Percentiles rank a stretch among this genome's conserved stretches.
Conservation (phyloP, 2,797 vertebrate species). For the Pipistrellus pipistrellus region DNA sequence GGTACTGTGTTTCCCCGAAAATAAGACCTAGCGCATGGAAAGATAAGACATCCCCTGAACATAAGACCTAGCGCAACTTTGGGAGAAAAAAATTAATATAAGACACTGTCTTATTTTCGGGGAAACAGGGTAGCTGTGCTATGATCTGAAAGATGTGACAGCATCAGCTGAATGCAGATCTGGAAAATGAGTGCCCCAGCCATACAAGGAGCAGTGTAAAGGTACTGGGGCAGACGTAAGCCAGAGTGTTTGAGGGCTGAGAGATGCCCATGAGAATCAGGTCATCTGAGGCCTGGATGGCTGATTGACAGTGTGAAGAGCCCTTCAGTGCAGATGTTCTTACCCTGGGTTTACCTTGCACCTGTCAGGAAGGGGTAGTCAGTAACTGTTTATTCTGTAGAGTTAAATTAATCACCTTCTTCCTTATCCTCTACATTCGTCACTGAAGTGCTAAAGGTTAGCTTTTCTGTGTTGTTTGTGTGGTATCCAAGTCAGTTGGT, state of each 20-base stretch:
- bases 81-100: too few species aligned
- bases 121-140: not conserved
- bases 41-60: too few species aligned
- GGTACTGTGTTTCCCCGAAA: not conserved
- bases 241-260: not conserved
- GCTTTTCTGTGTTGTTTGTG: not conserved
- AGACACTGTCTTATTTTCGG: too few species aligned
- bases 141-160: not conserved
- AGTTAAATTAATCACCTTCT: not conserved
- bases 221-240: not conserved
- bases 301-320: not conserved
- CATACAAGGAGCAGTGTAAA: conserved; percentile 15
- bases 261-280: not conserved
- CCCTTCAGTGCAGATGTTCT: not conserved
- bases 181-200: not conserved
- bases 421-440: not conserved
- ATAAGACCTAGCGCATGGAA: too few species aligned
- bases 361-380: not conserved
- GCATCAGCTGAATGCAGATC: not conserved
- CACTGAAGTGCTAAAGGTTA: not conserved
- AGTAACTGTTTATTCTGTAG: not conserved
- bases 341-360: not conserved
- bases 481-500: not conserved
- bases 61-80: too few species aligned
- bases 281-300: not conserved